Conservation (phyloP, 2,797 vertebrate species). For the Scomberomorus guttatus region DNA sequence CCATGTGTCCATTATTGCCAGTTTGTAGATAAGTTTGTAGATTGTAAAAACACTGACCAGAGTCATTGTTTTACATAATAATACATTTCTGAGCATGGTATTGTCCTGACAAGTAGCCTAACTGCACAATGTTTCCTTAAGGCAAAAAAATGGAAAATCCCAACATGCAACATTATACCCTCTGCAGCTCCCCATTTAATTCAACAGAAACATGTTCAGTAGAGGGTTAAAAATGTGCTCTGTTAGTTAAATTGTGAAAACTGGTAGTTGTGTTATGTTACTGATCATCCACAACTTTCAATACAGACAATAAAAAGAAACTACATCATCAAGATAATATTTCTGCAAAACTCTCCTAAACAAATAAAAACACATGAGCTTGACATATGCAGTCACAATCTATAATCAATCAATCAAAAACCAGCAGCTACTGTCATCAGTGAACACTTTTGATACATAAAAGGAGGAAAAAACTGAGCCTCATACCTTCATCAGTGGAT, state of each 20-base stretch:
- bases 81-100: neutral
- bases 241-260: too few species aligned
- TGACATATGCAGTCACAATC: neutral
- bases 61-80: too few species aligned
- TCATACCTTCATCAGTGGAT: constrained; percentile 83
- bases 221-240: too few species aligned
- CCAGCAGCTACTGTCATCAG: neutral
- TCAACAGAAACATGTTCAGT: too few species aligned
- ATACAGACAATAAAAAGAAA: neutral
- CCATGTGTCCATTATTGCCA: neutral
- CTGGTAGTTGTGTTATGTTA: too few species aligned
- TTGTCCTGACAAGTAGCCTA: neutral
- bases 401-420: neutral
- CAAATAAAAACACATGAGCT: neutral
- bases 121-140: neutral
- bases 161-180: too few species aligned
- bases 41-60: too few species aligned
- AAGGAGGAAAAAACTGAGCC: neutral
- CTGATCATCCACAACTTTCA: neutral
- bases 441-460: neutral
- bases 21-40: too few species aligned
- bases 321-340: neutral
- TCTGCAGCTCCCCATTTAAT: too few species aligned
- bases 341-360: neutral
- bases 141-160: neutral